Conservation (phyloP, 2,797 vertebrate genomes). For the Macropus fuliginosus region DNA sequence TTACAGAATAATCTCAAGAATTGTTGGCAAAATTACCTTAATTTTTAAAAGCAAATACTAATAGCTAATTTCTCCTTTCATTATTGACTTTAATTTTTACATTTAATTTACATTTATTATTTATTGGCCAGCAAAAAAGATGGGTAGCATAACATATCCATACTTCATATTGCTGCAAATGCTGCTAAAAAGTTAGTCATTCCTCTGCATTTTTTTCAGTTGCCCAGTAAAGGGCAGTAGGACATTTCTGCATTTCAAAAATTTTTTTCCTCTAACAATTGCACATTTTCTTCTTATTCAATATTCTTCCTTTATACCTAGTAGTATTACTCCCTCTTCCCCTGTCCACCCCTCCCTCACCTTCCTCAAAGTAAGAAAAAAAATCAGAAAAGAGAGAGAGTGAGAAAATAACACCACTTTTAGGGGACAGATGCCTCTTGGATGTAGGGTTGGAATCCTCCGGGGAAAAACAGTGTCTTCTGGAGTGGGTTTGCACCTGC, state of each 20-base stretch:
- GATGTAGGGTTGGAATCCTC: conserved; percentile 77
- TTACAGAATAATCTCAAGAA: conserved; percentile 53
- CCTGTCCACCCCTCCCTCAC: background rate
- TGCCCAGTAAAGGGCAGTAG: background rate
- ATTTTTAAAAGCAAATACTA: background rate
- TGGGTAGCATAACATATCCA: background rate
- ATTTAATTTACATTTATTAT: conserved; percentile 10
- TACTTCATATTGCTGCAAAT: background rate
- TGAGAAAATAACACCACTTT: conserved; percentile 84
- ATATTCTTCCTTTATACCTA: conserved; percentile 33
- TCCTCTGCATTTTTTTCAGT: conserved; percentile 57
- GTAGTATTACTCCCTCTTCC: background rate
- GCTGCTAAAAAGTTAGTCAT: conserved; percentile 24
- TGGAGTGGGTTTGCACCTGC: conserved; percentile 88
- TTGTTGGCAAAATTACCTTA: conserved; percentile 4
- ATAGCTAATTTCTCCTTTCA: conserved; percentile 39
- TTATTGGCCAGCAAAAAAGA: conserved; percentile 1
- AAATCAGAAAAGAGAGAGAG: conserved; percentile 57
- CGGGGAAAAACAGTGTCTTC: conserved; percentile 80
- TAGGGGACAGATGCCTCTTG: conserved; percentile 90
- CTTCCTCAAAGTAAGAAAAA: background rate
- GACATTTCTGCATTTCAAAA: background rate
- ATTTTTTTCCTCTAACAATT: conserved; percentile 16
- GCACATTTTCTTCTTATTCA: conserved; percentile 50
- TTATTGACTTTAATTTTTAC: conserved; percentile 41